These are phyloP conservation scores for Halictus quadricinctus DNA, from an alignment of 2,888 invertebrate genomes.

Conservation along the genomic window DNA sequence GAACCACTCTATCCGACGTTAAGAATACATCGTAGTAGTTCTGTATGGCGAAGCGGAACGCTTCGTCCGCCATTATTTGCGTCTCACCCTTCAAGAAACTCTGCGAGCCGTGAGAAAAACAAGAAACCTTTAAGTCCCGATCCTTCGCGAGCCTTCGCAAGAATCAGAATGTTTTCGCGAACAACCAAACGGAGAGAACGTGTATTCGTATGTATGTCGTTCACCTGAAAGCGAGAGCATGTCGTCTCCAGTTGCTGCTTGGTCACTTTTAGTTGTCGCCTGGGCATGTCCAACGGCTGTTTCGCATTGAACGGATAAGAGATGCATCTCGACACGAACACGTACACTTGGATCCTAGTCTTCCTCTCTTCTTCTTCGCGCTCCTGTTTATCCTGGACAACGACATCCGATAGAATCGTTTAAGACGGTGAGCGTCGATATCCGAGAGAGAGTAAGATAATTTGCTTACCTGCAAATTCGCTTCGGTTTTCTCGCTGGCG, in stretches of 20 bases:
- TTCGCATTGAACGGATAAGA: constrained; percentile 99
- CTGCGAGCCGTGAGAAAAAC: constrained; percentile 49
- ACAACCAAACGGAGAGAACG: background rate
- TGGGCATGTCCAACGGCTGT: constrained; percentile 99
- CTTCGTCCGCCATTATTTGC: constrained; percentile 98
- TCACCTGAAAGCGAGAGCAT: constrained; percentile 96
- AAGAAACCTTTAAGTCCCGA: background rate
- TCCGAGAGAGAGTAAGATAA: background rate
- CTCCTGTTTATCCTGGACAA: constrained; percentile 92
- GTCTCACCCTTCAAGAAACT: constrained; percentile 97
- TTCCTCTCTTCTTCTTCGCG: constrained; percentile 98
- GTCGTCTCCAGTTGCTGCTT: constrained; percentile 98
- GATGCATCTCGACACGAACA: constrained; percentile 98
- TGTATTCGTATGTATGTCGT: background rate
- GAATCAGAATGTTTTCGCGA: too few species aligned
- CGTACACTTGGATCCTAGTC: constrained; percentile 96
- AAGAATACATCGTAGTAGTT: constrained; percentile 98
- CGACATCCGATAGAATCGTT: background rate
- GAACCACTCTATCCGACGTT: constrained; percentile 96
- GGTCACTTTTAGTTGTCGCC: constrained; percentile 97
- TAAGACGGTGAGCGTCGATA: background rate
- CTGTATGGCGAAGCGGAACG: constrained; percentile 99
- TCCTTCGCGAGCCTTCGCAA: background rate
- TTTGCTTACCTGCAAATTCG: constrained; percentile 88
- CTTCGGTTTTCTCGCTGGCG: constrained; percentile 94